A percentile compares a stretch with the other conserved stretches of the same genome.
Conservation (phyloP, 2,888 invertebrate species). For the Drosophila neonasuta region DNA sequence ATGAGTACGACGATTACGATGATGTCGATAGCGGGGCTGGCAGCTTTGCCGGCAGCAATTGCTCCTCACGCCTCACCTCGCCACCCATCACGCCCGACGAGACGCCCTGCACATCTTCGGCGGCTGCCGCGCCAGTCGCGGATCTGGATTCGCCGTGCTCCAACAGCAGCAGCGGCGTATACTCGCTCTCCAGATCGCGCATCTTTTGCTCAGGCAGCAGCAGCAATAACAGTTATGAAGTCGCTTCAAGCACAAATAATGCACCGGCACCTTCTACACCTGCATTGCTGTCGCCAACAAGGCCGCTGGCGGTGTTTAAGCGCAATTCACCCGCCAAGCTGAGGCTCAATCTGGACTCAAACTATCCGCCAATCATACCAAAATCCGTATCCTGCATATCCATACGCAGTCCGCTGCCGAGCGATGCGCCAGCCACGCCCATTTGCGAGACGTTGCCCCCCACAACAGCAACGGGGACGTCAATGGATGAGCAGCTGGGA, state of each 20-base stretch:
- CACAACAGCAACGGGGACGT: neutral
- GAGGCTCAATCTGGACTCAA: conserved; percentile 76
- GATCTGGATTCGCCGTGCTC: conserved; percentile 70
- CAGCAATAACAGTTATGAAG: neutral
- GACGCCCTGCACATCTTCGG: conserved; percentile 63
- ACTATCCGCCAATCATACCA: conserved; percentile 70
- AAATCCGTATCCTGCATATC: conserved; percentile 79
- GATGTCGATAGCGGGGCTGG: conserved; percentile 70
- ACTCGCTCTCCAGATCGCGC: conserved; percentile 33
- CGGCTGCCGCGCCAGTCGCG: conserved; percentile 42
- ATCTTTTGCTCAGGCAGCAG: conserved; percentile 26
- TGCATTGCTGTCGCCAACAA: conserved; percentile 57
- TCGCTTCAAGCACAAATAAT: neutral
- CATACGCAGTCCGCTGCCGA: conserved; percentile 64
- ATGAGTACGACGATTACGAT: conserved; percentile 70
- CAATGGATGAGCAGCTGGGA: conserved; percentile 34
- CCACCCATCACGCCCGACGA: conserved; percentile 79
- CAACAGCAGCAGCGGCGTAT: conserved; percentile 60
- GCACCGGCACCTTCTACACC: conserved; percentile 11
- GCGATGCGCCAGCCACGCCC: conserved; percentile 65
- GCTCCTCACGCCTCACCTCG: conserved; percentile 78
- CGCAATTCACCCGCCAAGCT: conserved; percentile 79
- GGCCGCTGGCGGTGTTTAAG: conserved; percentile 71
- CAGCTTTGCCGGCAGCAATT: conserved; percentile 71
- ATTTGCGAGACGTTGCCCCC: conserved; percentile 52